These are phyloP conservation scores for Dicrostonyx torquatus DNA, from an alignment of 2,797 vertebrate genomes.

Conservation along the genomic window DNA sequence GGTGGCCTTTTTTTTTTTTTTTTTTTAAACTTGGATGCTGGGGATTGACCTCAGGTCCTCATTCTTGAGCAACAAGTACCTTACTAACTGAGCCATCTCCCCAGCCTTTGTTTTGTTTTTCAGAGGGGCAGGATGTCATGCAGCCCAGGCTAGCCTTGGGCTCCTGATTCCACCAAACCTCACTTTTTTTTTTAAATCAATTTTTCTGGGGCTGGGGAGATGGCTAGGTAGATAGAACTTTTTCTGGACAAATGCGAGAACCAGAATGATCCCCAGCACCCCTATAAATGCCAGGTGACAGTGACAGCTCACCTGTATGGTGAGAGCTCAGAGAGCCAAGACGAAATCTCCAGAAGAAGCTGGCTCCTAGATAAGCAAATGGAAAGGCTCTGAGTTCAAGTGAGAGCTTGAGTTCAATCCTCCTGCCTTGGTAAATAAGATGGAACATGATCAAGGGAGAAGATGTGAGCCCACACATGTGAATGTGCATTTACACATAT, in stretches of 20 bases:
- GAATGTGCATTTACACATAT: too few relatives aligned
- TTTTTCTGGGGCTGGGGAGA: not conserved
- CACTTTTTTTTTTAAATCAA: not conserved
- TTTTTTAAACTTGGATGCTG: not conserved
- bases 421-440: not conserved
- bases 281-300: not conserved
- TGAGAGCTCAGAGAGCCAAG: not conserved
- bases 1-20: not conserved
- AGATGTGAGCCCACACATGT: not conserved
- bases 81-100: not conserved
- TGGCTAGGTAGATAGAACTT: not conserved
- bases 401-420: not conserved
- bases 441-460: not conserved
- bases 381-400: not conserved
- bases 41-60: not conserved
- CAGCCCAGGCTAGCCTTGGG: not conserved
- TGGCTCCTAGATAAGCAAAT: not conserved
- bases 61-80: not conserved
- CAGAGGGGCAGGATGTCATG: too few relatives aligned
- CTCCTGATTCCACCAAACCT: not conserved
- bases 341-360: not conserved
- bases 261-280: not conserved
- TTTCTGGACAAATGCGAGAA: too few relatives aligned
- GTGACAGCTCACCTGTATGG: not conserved
- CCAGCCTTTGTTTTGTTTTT: not conserved